Evolutionary conservation across 1,140 invertebrate species (phyloP).

Genomic region (Patella vulgata): DNA sequence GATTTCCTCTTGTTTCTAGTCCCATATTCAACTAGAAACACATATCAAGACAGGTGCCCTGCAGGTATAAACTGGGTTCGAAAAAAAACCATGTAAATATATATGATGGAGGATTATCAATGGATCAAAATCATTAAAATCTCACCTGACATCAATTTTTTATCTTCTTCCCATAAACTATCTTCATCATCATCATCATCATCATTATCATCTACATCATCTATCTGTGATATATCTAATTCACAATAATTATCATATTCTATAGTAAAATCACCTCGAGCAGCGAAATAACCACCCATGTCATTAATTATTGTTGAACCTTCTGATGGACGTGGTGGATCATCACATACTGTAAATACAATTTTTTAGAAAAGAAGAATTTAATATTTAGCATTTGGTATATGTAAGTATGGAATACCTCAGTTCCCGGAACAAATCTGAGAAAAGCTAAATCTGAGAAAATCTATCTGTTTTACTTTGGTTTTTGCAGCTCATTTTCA

Average conservation of each 20-base stretch:
- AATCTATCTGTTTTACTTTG: not conserved
- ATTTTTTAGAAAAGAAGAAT: not conserved
- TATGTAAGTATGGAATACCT: not conserved
- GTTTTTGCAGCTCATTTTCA: too few relatives aligned
- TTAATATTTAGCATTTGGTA: not conserved
- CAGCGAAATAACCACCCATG: constrained; percentile 85
- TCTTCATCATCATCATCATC: constrained; percentile 67
- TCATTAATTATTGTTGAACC: constrained; percentile 69
- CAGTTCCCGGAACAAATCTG: not conserved
- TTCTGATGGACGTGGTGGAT: constrained; percentile 77
- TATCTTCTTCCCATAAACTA: too few relatives aligned
- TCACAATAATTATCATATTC: constrained; percentile 88
- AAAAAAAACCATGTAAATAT: too few relatives aligned
- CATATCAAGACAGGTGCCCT: too few relatives aligned
- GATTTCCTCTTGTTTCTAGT: too few relatives aligned
- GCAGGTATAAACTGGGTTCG: too few relatives aligned
- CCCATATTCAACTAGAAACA: too few relatives aligned
- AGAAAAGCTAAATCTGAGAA: not conserved
- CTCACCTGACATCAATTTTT: too few relatives aligned
- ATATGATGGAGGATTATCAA: too few relatives aligned
- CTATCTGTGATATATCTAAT: constrained; percentile 75
- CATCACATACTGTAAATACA: constrained; percentile 51
- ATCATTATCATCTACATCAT: constrained; percentile 69
- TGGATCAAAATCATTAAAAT: too few relatives aligned
- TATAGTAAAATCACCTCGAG: constrained; percentile 85